Evolutionary conservation across 35 echinoderm and acorn worm genomes (phyloP).

Genomic region (Eucidaris tribuloides): DNA sequence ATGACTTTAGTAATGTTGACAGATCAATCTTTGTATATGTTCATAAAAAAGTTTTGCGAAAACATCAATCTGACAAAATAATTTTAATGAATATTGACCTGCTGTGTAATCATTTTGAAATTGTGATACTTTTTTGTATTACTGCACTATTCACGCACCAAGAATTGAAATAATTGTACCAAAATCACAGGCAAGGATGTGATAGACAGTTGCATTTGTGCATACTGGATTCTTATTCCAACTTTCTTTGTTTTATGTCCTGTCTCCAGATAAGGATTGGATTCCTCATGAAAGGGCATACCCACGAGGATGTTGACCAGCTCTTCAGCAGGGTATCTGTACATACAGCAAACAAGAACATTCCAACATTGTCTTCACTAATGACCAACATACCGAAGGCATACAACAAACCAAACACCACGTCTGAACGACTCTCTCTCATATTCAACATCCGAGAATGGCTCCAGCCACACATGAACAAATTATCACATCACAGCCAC

Average conservation of each 20-base stretch:
- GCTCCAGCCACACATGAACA: neutral
- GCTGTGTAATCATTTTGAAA: too few species aligned
- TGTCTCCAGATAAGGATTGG: slow-evolving; percentile 29
- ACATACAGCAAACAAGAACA: neutral
- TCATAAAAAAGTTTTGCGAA: too few species aligned
- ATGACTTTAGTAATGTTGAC: too few species aligned
- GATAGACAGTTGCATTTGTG: too few species aligned
- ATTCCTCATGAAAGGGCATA: slow-evolving; percentile 45
- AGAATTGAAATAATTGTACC: too few species aligned
- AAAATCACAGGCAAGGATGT: too few species aligned
- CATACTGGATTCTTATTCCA: too few species aligned
- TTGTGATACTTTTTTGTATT: too few species aligned
- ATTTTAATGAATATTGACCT: too few species aligned
- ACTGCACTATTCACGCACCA: too few species aligned
- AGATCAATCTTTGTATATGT: too few species aligned
- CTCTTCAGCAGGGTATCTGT: slow-evolving; percentile 23
- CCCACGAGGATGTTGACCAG: slow-evolving; percentile 38
- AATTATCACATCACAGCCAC: slow-evolving; percentile 5
- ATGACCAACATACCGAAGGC: neutral
- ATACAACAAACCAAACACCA: neutral
- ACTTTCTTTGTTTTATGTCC: neutral
- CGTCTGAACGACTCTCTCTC: neutral
- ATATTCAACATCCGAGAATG: neutral
- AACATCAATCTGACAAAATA: too few species aligned
- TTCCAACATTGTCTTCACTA: slow-evolving; percentile 20